Evolutionary conservation across 2,888 invertebrate genomes (phyloP).

Genomic region (Noctua janthe): DNA sequence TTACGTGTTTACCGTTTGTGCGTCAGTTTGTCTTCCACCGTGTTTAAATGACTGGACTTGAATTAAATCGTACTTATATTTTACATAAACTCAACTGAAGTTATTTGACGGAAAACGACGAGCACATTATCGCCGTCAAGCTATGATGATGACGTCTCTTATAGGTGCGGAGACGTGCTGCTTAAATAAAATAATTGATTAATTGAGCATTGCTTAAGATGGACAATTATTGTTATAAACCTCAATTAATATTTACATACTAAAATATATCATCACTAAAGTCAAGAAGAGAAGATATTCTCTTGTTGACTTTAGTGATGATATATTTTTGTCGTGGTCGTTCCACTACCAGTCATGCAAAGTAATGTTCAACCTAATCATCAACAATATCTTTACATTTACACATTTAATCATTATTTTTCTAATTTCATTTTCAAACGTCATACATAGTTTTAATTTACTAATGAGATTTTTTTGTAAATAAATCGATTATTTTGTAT

Average conservation of each 20-base stretch:
- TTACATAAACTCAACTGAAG: not conserved
- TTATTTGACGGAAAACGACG: not conserved
- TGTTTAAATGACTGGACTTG: not conserved
- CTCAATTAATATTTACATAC: too few species aligned
- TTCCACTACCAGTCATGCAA: slow-evolving; percentile 10
- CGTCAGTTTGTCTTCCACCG: not conserved
- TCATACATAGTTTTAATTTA: slow-evolving; percentile 46
- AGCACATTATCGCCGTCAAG: not conserved
- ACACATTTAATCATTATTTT: slow-evolving; percentile 52
- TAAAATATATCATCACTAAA: too few species aligned
- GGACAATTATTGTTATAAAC: too few species aligned
- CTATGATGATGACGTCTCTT: not conserved
- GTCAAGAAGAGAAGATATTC: too few species aligned
- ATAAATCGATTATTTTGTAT: slow-evolving; percentile 69
- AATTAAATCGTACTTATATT: not conserved
- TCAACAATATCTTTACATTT: slow-evolving; percentile 38
- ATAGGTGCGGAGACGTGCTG: not conserved
- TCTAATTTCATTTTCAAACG: slow-evolving; percentile 46
- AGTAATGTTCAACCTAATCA: slow-evolving; percentile 17
- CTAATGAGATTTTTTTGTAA: slow-evolving; percentile 64
- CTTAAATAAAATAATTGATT: not conserved
- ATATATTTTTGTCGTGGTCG: slow-evolving; percentile 29
- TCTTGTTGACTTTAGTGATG: not conserved
- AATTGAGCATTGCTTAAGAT: not conserved
- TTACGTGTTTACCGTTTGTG: not conserved